Base-by-base conservation (phyloP, 2,797 vertebrate genomes). In the Lerista edwardsae region DNA sequence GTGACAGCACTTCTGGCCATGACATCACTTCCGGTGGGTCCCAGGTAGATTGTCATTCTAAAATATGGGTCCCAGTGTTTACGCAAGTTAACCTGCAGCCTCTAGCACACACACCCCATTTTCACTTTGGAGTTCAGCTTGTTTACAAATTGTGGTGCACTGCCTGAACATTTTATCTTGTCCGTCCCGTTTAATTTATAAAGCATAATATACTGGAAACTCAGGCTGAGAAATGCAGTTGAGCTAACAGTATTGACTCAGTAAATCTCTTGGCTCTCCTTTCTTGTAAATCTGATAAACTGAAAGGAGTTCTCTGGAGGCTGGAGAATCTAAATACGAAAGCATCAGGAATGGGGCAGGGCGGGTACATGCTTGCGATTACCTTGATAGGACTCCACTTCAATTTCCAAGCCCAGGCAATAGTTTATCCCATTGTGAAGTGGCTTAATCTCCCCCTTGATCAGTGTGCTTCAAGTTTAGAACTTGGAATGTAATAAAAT, bases 261-360 rank as follows among this genome's bases (percentile, higher is more conserved):
- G 85, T 94, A 94, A 95, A 95, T 95, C 94, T 93, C 89, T 65
- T 62, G 83, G 85, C 87, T 93, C 86, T 61, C 88, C 92, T 85
- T 94, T 93, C 92, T 90, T 91, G 91, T 93, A 94, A 95, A 94
- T 93, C 91, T 94, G 94, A 94, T 92, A 92, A 95, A 91, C 88
- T 62, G 84, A 80, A 87, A 89, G 85, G 86, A 90, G 88, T 82
- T 85, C 91, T 89, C 87, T 89, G 87, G 84, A 84, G 91, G 82
- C 82, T 78, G 77, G 83, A 75, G 90, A 91, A 95, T 93, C 93
- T 95, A 91, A 94, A 93, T 94, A 94, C 91, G 92, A 90, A 92
- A 94, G 87, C 1, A 0, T 64, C 34, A 6, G 27, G 23, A 27
- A 10, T 10, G 14, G 3, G 1, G 31, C 31, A 4, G 51, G 2